Conservation (phyloP, 2,888 invertebrate species). For the Graphium colonna region DNA sequence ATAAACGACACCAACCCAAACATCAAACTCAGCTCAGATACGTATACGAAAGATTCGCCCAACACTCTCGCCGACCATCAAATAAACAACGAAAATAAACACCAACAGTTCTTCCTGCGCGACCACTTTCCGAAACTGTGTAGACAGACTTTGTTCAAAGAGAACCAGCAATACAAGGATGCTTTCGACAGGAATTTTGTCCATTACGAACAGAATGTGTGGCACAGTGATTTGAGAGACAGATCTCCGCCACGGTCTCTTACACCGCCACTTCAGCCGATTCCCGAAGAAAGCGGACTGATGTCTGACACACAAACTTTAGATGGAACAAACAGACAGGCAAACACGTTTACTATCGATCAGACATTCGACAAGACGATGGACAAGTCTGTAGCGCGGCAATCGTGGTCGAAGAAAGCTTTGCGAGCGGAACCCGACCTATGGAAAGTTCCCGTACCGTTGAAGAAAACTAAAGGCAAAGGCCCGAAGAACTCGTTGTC, state of each 20-base stretch:
- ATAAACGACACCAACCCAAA: slow-evolving; percentile 45
- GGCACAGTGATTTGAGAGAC: slow-evolving; percentile 56
- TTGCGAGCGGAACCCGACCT: slow-evolving; percentile 56
- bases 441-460: slow-evolving; percentile 58
- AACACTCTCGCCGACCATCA: slow-evolving; percentile 51
- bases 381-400: slow-evolving; percentile 40
- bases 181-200: slow-evolving; percentile 41
- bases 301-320: slow-evolving; percentile 53
- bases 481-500: slow-evolving; percentile 34
- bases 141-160: slow-evolving; percentile 62
- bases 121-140: slow-evolving; percentile 57
- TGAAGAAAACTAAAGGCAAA: slow-evolving; percentile 51
- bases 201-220: slow-evolving; percentile 52
- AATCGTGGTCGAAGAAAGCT: slow-evolving; percentile 65
- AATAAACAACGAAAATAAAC: slow-evolving; percentile 40
- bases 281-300: slow-evolving; percentile 71
- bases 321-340: slow-evolving; percentile 52
- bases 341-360: slow-evolving; percentile 63
- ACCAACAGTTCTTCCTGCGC: slow-evolving; percentile 43
- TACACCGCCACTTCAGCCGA: slow-evolving; percentile 65
- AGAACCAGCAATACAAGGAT: slow-evolving; percentile 50
- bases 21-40: slow-evolving; percentile 65
- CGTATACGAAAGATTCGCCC: slow-evolving; percentile 76
- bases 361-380: slow-evolving; percentile 61
- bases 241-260: slow-evolving; percentile 62